Base-by-base conservation (phyloP, 2,797 vertebrate genomes). In the Falco concolor region DNA sequence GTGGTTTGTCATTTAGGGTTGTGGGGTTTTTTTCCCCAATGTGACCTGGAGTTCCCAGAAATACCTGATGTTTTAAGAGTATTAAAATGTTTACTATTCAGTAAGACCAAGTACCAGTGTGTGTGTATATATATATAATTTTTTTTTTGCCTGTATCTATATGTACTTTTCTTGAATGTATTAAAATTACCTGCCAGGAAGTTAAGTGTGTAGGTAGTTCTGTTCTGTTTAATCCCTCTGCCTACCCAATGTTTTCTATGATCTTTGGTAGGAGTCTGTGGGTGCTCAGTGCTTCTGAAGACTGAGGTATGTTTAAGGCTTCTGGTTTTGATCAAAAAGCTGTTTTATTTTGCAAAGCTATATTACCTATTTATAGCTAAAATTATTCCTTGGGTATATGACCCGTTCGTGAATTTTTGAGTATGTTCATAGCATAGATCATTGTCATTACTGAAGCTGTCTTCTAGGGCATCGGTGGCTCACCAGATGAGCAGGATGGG, bases 211-310 rank as follows among this genome's bases (percentile, higher is more conserved):
- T 91, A 42, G 94, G 87, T 97, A 21, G 61, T 76, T 86, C 88
- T 88, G 47, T 91, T 90, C 30, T 97, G 85, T 95, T 94, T 95
- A 32, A 93, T 95, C 88, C 90, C 83, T 91, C 80, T 97, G 90
- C 93, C 93, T 81, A 89, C 86, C 93, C 88, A 82, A 42, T 94
- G 80, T 95, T 97, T 97, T 95, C 90, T 91, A 19, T 95, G 91
- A 79, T 95, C 96, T 90, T 94, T 96, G 92, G 93, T 95, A 94
- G 96, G 93, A 97, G 92, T 93, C 85, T 93, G 79, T 87, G 91
- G 73, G 91, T 96, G 91, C 87, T 96, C 89, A 96, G 89, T 95
- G 91, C 93, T 96, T 95, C 83, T 96, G 93, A 95, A 95, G 91
- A 67, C 70, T 91, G 85, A 95, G 88, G 72, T 90, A 87, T 72